Evolutionary conservation across 2,797 vertebrate genomes (phyloP).

Genomic region (Galago senegalensis): DNA sequence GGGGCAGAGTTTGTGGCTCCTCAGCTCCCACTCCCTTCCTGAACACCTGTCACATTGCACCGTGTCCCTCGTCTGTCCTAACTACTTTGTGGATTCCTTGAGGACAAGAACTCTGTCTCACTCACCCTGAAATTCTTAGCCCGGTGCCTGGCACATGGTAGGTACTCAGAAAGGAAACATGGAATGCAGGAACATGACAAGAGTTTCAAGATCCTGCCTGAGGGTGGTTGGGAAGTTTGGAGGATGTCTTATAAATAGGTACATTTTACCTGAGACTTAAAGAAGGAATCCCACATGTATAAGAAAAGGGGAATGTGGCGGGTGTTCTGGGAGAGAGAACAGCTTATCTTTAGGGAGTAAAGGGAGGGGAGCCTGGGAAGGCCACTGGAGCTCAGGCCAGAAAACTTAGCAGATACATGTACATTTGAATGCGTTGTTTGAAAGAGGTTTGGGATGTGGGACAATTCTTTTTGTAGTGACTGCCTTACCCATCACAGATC

Average conservation of each 20-base stretch:
- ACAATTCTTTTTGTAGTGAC: neutral
- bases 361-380: neutral
- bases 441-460: neutral
- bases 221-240: neutral
- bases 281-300: neutral
- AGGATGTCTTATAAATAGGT: neutral
- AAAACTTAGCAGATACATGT: neutral
- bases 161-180: neutral
- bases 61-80: neutral
- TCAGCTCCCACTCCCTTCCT: neutral
- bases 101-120: neutral
- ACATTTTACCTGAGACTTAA: neutral
- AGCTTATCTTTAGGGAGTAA: neutral
- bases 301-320: neutral
- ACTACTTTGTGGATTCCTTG: neutral
- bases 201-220: rapidly evolving
- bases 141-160: neutral
- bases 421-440: neutral
- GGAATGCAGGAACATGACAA: neutral
- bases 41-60: no score
- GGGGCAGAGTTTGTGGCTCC: neutral
- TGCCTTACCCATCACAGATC: neutral
- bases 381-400: neutral
- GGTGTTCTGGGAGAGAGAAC: neutral
- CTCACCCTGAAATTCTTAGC: neutral